Evolutionary conservation across 2,797 vertebrate genomes (phyloP), one percentile per base, ranked within the genome.

Genomic region (Channa striata): DNA sequence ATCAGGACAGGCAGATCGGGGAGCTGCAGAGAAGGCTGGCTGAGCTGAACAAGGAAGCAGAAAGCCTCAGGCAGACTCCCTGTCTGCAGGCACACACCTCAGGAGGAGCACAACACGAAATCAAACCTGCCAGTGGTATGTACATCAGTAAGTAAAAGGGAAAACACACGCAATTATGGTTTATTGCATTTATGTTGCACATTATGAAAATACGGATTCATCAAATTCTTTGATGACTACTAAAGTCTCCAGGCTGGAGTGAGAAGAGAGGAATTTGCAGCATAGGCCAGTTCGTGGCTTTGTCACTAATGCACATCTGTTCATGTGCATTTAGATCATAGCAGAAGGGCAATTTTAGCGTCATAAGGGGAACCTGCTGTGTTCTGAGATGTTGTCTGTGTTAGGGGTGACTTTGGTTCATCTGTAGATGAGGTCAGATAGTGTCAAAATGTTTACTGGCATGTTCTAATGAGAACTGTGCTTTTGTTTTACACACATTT

Each of bases 11-110:
- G 3, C 83, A 89, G 79, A 77, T 89, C 44, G 77, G 81, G 68
- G 88, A 91, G 64, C 91, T 92, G 79, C 92, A 93, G 84, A 78
- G 40, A 53, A 91, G 88, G 52, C 44, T 90, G 87, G 81, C 81
- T 0, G 72, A 85, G 59, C 89, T 95, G 71, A 89, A 73, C 30
- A 72, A 49, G 36, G 94, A 95, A 80, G 89, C 90, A 11, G 91
- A 93, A 44, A 84, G 30, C 58, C 86, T 95, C 33, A 89, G 78
- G 67, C 82, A 82, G 83, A 92, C 54, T 80, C 86, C 93, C 59
- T 95, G 93, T 66, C 65, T 50, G 44, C 82, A 85, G 54, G 66
- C 62, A 1, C 59, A 77, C 44, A 49, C 73, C 46, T 61, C 86
- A 13, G 82, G 46, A 17, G 79, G 51, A 12, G 10, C 60, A 9